Evolutionary conservation across 2,113 vertebrate species (phyloP).

Genomic region (Rhinopomastus cyanomelas): DNA sequence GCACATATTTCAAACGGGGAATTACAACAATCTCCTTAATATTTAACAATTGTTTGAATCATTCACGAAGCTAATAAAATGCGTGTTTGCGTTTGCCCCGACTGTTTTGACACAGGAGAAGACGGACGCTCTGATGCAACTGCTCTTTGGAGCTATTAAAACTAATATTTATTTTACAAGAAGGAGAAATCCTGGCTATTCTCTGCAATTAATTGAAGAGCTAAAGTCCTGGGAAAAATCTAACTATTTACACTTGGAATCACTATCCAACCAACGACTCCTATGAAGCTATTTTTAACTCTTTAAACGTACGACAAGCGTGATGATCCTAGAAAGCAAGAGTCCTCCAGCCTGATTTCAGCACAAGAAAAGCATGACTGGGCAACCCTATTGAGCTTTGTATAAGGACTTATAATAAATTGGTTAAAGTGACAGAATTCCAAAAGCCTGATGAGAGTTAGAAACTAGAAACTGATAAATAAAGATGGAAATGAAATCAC

Average conservation of each 20-base stretch:
- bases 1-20: not conserved
- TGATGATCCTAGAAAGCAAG: not conserved
- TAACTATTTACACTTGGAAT: not conserved
- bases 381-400: not conserved
- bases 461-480: not conserved
- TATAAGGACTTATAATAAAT: not conserved
- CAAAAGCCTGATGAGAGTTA: not conserved
- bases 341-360: not conserved
- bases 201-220: not conserved
- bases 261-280: not conserved
- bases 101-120: constrained; percentile 29
- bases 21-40: not conserved
- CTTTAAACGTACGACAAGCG: not conserved
- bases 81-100: not conserved
- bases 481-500: not conserved
- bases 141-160: not conserved
- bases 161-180: constrained; percentile 31
- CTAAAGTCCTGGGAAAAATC: not conserved
- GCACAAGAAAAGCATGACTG: not conserved
- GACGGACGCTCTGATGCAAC: not conserved
- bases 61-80: not conserved
- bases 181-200: not conserved
- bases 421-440: not conserved
- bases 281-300: not conserved
- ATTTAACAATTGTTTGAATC: constrained; percentile 13